These are phyloP conservation scores for Actias luna DNA, from an alignment of 2,888 invertebrate genomes.

Conservation along the genomic window DNA sequence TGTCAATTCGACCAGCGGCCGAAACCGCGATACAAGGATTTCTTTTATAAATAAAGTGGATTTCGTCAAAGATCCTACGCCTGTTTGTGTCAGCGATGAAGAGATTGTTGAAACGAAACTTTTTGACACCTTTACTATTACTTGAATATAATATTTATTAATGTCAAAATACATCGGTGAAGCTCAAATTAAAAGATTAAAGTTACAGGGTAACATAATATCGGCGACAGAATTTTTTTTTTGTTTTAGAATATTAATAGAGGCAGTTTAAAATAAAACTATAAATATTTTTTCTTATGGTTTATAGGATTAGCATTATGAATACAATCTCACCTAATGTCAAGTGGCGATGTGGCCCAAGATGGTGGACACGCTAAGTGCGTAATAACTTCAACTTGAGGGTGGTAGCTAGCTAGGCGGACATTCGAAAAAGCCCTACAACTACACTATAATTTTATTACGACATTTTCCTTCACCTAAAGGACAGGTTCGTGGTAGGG, in stretches of 20 bases:
- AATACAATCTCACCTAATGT: too few species aligned
- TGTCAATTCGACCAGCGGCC: constrained; percentile 45
- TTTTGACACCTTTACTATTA: constrained; percentile 40
- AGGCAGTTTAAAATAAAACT: background rate
- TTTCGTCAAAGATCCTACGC: constrained; percentile 59
- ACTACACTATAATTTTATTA: too few species aligned
- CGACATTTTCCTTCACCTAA: too few species aligned
- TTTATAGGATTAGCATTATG: too few species aligned
- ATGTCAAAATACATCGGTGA: background rate
- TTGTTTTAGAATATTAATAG: background rate
- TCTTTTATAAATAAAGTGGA: constrained; percentile 60
- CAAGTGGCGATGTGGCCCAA: too few species aligned
- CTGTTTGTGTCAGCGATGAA: constrained; percentile 46
- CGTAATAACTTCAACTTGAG: too few species aligned
- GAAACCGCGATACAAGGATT: constrained; percentile 52
- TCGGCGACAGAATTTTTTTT: background rate
- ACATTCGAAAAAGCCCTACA: too few species aligned
- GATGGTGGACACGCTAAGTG: too few species aligned
- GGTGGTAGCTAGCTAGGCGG: too few species aligned
- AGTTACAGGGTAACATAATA: background rate
- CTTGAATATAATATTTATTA: constrained; percentile 26
- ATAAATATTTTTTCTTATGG: background rate
- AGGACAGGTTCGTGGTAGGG: too few species aligned
- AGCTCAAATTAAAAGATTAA: background rate
- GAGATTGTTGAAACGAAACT: constrained; percentile 35